Evolutionary conservation across 2,888 invertebrate species (phyloP), one percentile per base, ranked within the genome.

Genomic region (Philonicus albiceps): DNA sequence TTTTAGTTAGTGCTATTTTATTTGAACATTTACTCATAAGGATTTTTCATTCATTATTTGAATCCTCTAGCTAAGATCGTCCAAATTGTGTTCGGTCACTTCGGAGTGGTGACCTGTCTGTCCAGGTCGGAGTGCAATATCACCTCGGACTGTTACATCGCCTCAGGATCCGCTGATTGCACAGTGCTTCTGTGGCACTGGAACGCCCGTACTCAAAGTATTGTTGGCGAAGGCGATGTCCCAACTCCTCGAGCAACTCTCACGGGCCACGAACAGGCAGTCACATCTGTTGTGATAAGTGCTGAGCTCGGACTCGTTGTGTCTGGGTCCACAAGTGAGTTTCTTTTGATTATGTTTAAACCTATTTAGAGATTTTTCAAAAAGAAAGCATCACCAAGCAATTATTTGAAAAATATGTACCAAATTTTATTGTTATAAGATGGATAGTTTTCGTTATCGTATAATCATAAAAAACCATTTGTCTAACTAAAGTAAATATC

Each of bases 171-270:
- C 31, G 97, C 98, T 78, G 99, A 99, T 93, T 99, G 99, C 93
- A 99, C 99, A 0, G 98, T 99, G 30, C 94, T 99, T 86, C 93
- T 99, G 85, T 99, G 99, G 99, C 99, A 99, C 91, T 99, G 99
- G 98, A 99, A 96, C 90, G 98, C 98, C 0, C 94, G 98, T n/a
- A 97, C 97, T 87, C 98, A 98, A 92, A 97, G 97, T 88, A 98
- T 99, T 90, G 98, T 99, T 43, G 99, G 99, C 5, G 99, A 99
- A 92, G 98, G 98, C 22, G 98, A 98, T 89, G 92, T 96, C 86
- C 99, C 99, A 0, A 98, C 98, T 40, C 99, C 99, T 3, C 95
- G 99, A 89, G 98, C 99, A 8, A 98, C 99, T 4, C 94, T 99
- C 30, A 99, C 99, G 0, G 99, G 99, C 0, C 99, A 99, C 93